Evolutionary conservation across 2,888 invertebrate genomes (phyloP).

Genomic region (Dicyrtoma fusca): DNA sequence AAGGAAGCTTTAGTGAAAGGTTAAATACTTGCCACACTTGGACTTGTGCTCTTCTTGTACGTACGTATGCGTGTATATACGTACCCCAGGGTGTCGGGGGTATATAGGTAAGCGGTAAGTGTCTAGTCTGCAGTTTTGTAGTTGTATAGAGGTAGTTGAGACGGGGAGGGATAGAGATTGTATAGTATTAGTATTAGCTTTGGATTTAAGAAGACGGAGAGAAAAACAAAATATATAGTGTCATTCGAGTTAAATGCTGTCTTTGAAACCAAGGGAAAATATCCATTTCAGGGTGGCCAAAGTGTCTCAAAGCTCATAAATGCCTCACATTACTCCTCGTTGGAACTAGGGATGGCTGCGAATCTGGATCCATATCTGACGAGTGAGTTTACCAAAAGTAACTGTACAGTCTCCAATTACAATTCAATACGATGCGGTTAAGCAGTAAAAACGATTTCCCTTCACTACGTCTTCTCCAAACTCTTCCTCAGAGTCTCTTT

Average conservation of each 20-base stretch:
- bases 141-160: too few relatives aligned
- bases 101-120: too few relatives aligned
- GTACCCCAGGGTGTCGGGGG: too few relatives aligned
- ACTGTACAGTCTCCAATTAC: constrained; percentile 16
- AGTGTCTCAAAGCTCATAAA: constrained; percentile 19
- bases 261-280: neutral
- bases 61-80: too few relatives aligned
- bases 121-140: neutral
- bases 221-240: neutral
- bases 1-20: neutral
- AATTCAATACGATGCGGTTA: constrained; percentile 18
- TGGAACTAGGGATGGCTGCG: neutral
- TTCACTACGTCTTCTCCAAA: neutral
- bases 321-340: neutral
- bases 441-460: constrained; percentile 14
- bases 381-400: neutral
- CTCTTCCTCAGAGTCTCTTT: neutral
- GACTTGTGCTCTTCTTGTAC: neutral
- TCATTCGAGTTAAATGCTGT: neutral
- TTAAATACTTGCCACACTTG: constrained; percentile 10
- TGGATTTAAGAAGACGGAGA: constrained; percentile 3
- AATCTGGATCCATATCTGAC: neutral
- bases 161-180: too few relatives aligned
- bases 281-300: constrained; percentile 11
- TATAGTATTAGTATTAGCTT: neutral